Conservation (phyloP, 1,140 invertebrate genomes). For the Drosophila navojoa region DNA sequence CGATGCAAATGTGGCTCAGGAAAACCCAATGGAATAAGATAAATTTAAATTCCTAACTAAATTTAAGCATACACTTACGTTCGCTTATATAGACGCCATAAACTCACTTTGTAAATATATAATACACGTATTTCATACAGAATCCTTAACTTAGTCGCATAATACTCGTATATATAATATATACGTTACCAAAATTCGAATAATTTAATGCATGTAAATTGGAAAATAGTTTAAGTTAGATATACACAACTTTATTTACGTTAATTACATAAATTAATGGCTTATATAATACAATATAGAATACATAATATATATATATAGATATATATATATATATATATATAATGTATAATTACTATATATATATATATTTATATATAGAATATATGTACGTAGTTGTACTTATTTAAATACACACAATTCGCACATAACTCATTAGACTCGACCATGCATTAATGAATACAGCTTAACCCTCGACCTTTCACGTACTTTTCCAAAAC, state of each 20-base stretch:
- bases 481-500: slow-evolving; percentile 6
- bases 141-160: slow-evolving; percentile 9
- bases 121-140: not conserved
- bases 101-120: slow-evolving; percentile 26
- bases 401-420: slow-evolving; percentile 74
- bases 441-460: slow-evolving; percentile 28
- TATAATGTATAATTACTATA: slow-evolving; percentile 19
- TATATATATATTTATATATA: slow-evolving; percentile 31
- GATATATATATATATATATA: slow-evolving; percentile 24
- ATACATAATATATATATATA: slow-evolving; percentile 45
- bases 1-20: slow-evolving; percentile 63
- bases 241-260: slow-evolving; percentile 76
- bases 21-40: slow-evolving; percentile 44
- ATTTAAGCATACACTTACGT: not conserved
- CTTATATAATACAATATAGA: slow-evolving; percentile 67
- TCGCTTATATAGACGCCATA: slow-evolving; percentile 14
- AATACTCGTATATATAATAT: slow-evolving; percentile 22
- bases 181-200: slow-evolving; percentile 30
- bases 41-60: not conserved
- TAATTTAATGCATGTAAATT: not conserved
- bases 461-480: slow-evolving; percentile 30
- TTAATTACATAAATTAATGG: slow-evolving; percentile 77
- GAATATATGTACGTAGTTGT: slow-evolving; percentile 39
- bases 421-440: slow-evolving; percentile 64
- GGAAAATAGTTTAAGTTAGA: slow-evolving; percentile 49